Evolutionary conservation across 2,888 invertebrate species (phyloP).

Genomic region (Drosophila algonquin): DNA sequence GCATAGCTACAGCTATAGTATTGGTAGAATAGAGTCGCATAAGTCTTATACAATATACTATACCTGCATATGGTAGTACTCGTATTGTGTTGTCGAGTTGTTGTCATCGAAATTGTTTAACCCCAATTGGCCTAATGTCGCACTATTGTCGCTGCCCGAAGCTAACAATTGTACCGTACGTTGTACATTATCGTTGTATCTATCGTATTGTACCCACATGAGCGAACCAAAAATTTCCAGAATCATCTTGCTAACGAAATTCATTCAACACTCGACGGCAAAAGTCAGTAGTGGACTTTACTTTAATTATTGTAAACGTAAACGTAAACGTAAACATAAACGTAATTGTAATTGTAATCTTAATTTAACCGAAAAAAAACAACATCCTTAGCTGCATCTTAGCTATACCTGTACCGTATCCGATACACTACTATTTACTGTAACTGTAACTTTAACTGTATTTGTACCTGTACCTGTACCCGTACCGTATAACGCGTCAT

Average conservation of each 20-base stretch:
- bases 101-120: slow-evolving; percentile 50
- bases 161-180: slow-evolving; percentile 19
- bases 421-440: slow-evolving; percentile 24
- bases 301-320: slow-evolving; percentile 37
- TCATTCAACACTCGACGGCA: slow-evolving; percentile 68
- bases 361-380: slow-evolving; percentile 32
- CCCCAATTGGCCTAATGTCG: slow-evolving; percentile 56
- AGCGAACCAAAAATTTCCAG: slow-evolving; percentile 3
- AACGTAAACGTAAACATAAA: too few species aligned
- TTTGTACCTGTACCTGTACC: slow-evolving; percentile 59
- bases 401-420: slow-evolving; percentile 23
- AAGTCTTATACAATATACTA: slow-evolving; percentile 6
- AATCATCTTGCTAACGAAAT: slow-evolving; percentile 39
- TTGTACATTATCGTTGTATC: neutral
- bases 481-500: slow-evolving; percentile 64
- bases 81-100: slow-evolving; percentile 71
- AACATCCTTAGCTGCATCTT: slow-evolving; percentile 35
- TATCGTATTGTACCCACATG: neutral
- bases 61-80: neutral
- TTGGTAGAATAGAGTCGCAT: slow-evolving; percentile 11
- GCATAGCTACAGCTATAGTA: neutral
- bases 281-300: slow-evolving; percentile 23
- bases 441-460: slow-evolving; percentile 52
- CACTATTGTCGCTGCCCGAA: slow-evolving; percentile 52
- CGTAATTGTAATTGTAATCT: slow-evolving; percentile 31